Evolutionary conservation across 2,113 vertebrate species (phyloP), one percentile per base, ranked within the genome.

Genomic region (Trachemys scripta): DNA sequence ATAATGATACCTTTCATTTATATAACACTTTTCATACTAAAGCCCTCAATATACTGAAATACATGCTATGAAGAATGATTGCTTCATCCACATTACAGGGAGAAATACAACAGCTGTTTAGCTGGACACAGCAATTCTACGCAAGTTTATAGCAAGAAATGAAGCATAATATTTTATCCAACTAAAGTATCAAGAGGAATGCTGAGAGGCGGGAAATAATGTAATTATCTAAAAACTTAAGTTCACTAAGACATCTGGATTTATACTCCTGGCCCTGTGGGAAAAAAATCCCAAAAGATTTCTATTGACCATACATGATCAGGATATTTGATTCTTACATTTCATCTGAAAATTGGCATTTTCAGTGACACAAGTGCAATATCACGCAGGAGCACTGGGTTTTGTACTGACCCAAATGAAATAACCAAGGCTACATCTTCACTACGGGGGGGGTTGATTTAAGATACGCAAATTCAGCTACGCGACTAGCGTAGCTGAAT

Each of bases 141-240:
- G n/a, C 35, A 97, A 97, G 92, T 88, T 31, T 90, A 93, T 90
- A 92, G 94, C 89, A 92, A 81, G 53, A 97, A 87, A 92, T 96
- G 97, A 97, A 97, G 89, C 85, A 95, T 90, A 95, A 90, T 50
- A 69, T 1, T 8, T 59, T 93, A 84, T 89, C 95, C 87, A 84
- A 83, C 62, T 96, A 72, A 96, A 97, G 95, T 96, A 19, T 97
- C 96, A 97, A 96, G 96, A 95, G 96, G 89, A 91, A 91, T 92
- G 94, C 80, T 65, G 86, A 84, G 87, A 89, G 45, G 53, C 83
- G 87, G 83, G 95, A 97, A 96, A 95, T 65, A 95, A 29, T 85
- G 76, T 90, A 45, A 90, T 22, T 93, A 92, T 79, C 76, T 88
- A 27, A 6, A 92, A 93, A 90, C 38, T 92, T 84, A 96, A 81